These are phyloP conservation scores for Myrmecophaga tridactyla DNA, from an alignment of 2,113 vertebrate species.

Conservation along the genomic window DNA sequence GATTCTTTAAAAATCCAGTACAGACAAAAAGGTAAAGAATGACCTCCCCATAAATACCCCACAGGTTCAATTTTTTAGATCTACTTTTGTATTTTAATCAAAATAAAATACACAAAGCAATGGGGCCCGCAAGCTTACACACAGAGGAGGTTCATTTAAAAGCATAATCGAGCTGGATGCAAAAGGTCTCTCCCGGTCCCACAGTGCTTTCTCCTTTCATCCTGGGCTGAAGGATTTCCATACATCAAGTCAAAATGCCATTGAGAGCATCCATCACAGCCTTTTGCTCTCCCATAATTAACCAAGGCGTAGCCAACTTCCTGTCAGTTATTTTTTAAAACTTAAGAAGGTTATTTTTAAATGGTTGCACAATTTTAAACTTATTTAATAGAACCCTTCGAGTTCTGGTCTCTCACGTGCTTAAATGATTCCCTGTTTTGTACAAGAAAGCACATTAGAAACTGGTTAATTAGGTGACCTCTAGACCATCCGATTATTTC, in stretches of 20 bases:
- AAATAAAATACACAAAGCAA: not conserved
- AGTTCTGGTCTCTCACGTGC: not conserved
- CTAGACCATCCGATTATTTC: conserved; percentile 15
- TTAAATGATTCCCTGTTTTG: not conserved
- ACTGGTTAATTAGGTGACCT: conserved; percentile 39
- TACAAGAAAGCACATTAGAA: conserved; percentile 31
- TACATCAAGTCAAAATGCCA: not conserved
- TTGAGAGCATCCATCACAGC: not conserved
- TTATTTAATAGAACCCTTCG: not conserved
- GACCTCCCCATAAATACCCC: not conserved
- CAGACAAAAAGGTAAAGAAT: not conserved
- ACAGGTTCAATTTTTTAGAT: not conserved
- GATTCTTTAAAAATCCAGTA: not conserved
- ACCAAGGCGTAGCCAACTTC: not conserved
- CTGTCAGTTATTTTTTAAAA: conserved; percentile 31
- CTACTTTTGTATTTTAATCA: conserved; percentile 26
- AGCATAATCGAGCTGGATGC: not conserved
- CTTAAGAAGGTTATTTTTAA: conserved; percentile 46
- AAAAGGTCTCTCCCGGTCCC: not conserved
- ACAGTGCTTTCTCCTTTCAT: not conserved
- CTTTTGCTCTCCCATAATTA: not conserved
- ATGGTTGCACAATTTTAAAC: not conserved
- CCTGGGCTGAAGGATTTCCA: not conserved
- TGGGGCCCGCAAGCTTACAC: not conserved
- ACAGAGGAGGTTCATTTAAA: conserved; percentile 20